Base-by-base conservation (phyloP, 1,140 invertebrate species). In the Cotesia vestalis region DNA sequence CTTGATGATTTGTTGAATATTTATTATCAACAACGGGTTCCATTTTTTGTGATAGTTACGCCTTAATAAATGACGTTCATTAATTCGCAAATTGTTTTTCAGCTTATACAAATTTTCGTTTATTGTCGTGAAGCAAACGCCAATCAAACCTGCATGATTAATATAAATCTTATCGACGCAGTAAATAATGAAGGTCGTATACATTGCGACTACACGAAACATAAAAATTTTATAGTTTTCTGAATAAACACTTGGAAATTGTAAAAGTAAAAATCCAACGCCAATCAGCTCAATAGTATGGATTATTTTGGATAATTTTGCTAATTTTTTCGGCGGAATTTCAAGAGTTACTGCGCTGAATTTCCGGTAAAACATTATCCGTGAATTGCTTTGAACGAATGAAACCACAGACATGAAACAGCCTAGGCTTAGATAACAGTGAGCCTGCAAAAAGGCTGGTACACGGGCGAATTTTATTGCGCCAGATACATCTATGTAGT, bases 91-190 rank as follows among this genome's bases (percentile, higher is more conserved):
- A n/a, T 60, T 71, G 0, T 76, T 9, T 17, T 76, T 79, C 4
- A 84, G 70, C 14, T 55, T 66, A 0, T 57, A 4, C 0, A 86
- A 27, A 14, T 79, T 79, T 0, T 76, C 55, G 11, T 82, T 81
- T 4, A 86, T 73, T 11, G 74, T 69, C 3, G 76, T 61, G 46
- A 86, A 86, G 5, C 80, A 85, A 12, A 60, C 75, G 6, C 75
- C 80, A 0, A 85, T 14, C 0, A 80, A 72, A 14, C 69, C 80
- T 0, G 83, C 79, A 34, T 78, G 85, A 60, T 85, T 78, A 6
- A 80, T 75, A 61, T 85, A 86, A 0, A 81, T 66, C 34, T 76
- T 79, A 67, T 85, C 84, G 71, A 83, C 75, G 0, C 77, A 46
- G 68, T 74, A 83, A 2, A 81, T 69, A 0, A 78, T 9, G 9